Evolutionary conservation across 2,888 invertebrate genomes (phyloP), one percentile per base, ranked within the genome.

Genomic region (Leptopilina myrica): DNA sequence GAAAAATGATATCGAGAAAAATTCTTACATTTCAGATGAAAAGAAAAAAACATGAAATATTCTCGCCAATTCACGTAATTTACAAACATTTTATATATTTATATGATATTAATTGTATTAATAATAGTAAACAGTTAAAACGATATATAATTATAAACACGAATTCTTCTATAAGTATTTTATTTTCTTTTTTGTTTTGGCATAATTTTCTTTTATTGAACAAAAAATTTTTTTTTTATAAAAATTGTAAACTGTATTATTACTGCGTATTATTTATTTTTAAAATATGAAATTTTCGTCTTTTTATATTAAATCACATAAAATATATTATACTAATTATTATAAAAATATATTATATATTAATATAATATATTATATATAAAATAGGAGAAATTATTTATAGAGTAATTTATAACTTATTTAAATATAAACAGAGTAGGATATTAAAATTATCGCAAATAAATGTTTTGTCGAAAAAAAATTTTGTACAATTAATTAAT

Each of bases 71-170:
- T 53, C 33, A 73, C 53, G 53, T 56, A 69, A 49, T 53, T 56
- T 73, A 26, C 56, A 33, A 73, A 73, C 73, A 56, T 73, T 73
- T 73, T 73, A 56, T 73, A 73, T 56, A 73, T 73, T 73, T 73
- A 73, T 73, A 73, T 59, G 56, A 73, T 56, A 73, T 56, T 73
- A 73, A 73, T 73, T 73, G 73, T 73, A 73, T 56, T 56, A 73
- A 73, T 56, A 73, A 73, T 73, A 73, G 73, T 33, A 73, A 49
- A 56, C 56, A 73, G 56, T 73, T 33, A 73, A 73, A 73, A 56
- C 14, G 26, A 69, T 33, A 33, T 33, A 33, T 33, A 59, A 9
- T 53, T 73, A 73, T 11, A 59, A 73, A 56, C 15, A 73, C n/a
- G 40, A 73, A 73, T 56, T 56, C 53, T 20, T 69, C 49, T 15